phyloP scores from a whole-genome alignment of 1,140 invertebrate genomes.

The Cyrtorhinus lividipennis region DNA sequence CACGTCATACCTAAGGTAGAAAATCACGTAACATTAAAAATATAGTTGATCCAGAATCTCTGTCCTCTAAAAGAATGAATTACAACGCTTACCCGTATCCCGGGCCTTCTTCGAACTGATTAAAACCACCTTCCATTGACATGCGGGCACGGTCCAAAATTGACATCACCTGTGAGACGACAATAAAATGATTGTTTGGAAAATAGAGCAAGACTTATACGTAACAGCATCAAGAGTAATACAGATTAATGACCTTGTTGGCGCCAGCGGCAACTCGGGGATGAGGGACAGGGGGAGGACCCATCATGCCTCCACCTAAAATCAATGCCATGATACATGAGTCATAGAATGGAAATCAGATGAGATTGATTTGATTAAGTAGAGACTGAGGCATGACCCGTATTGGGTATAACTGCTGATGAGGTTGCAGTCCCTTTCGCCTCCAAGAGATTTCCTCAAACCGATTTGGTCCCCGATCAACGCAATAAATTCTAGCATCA shows the following conservation, averaged over 20 bases:
- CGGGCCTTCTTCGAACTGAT: conserved; percentile 27
- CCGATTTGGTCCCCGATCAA: no score
- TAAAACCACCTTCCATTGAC: conserved; percentile 47
- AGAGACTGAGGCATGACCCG: no score
- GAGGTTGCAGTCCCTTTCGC: no score
- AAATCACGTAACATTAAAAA: conserved; percentile 3
- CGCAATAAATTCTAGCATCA: no score
- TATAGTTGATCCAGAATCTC: conserved; percentile 7
- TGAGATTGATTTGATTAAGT: no score
- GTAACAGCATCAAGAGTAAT: conserved; percentile 24
- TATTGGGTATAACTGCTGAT: no score
- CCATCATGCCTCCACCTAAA: not conserved
- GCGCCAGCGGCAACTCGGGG: not conserved
- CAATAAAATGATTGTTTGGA: conserved; percentile 32
- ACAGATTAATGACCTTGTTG: conserved; percentile 28
- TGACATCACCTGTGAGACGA: conserved; percentile 41
- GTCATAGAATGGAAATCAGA: no score
- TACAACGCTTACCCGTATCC: conserved; percentile 15
- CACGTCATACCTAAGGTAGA: not conserved
- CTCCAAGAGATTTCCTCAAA: no score
- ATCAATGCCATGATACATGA: not conserved
- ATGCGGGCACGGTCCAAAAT: conserved; percentile 63
- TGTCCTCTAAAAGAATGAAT: not conserved
- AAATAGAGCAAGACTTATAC: conserved; percentile 32
- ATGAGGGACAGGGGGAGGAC: not conserved